Percentiles rank a stretch among this genome's conserved stretches.
phyloP scores from a whole-genome alignment of 2,797 vertebrate genomes.

The Chrosomus eos region DNA sequence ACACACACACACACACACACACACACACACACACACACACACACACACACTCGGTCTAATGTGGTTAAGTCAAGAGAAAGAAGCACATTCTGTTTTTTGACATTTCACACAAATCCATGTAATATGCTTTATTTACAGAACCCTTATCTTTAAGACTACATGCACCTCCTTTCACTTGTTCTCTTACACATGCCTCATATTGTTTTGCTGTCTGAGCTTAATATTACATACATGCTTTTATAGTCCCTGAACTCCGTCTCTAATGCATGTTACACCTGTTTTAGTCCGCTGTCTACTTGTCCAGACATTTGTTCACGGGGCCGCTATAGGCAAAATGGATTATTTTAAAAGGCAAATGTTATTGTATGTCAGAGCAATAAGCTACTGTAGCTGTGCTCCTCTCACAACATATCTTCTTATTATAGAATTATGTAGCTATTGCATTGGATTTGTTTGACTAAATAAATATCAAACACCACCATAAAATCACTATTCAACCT shows the following conservation, averaged over 20 bases:
- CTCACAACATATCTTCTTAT: neutral
- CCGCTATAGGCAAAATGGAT: neutral
- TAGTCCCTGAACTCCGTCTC: neutral
- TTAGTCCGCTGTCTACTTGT: neutral
- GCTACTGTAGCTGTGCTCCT: neutral
- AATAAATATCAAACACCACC: neutral
- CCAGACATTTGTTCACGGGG: neutral
- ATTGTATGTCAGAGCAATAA: neutral
- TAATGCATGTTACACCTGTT: constrained; percentile 19
- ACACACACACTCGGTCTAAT: constrained; percentile 8
- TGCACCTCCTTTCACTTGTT: neutral
- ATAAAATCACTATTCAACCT: neutral
- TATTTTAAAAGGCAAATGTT: neutral
- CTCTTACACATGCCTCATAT: neutral
- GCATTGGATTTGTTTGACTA: neutral
- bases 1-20: neutral
- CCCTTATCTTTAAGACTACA: neutral
- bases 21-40: too few species aligned
- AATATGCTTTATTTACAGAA: neutral
- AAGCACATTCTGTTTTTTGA: neutral
- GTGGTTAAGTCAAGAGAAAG: constrained; percentile 8
- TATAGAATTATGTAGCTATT: neutral
- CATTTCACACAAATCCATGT: neutral
- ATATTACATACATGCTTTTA: neutral
- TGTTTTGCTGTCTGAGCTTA: neutral